These are phyloP conservation scores for Chionoecetes opilio DNA, from an alignment of 1,140 invertebrate species.

Conservation along the genomic window DNA sequence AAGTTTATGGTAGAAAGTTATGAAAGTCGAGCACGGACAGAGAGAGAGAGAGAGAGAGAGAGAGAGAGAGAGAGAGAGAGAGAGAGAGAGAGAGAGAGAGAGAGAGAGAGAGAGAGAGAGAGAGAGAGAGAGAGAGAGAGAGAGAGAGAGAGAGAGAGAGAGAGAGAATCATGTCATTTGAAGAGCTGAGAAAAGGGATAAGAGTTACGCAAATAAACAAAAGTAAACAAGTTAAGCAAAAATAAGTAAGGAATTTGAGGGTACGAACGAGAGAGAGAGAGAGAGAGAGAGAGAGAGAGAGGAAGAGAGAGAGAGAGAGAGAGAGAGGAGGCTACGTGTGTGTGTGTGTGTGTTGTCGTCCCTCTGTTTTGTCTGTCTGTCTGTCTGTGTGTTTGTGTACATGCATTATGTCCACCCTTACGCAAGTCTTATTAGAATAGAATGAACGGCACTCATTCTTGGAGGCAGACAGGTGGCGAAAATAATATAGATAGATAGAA, in stretches of 20 bases:
- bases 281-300: slow-evolving; percentile 53
- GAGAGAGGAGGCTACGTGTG: not conserved
- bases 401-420: no score
- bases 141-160: not conserved
- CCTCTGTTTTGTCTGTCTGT: no score
- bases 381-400: no score
- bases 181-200: not conserved
- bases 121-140: not conserved
- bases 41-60: not conserved
- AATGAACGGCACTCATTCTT: no score
- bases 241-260: not conserved
- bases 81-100: slow-evolving; percentile 55
- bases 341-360: not conserved
- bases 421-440: no score
- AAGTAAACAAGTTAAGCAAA: not conserved
- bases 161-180: not conserved
- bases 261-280: slow-evolving; percentile 39
- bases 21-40: not conserved
- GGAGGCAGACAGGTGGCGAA: no score
- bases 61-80: slow-evolving; percentile 55
- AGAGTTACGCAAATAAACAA: not conserved
- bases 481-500: no score
- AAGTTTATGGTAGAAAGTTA: slow-evolving; percentile 10
- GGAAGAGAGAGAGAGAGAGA: not conserved
- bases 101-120: not conserved